Evolutionary conservation across 2,113 vertebrate genomes (phyloP).

Genomic region (Mustela lutreola): DNA sequence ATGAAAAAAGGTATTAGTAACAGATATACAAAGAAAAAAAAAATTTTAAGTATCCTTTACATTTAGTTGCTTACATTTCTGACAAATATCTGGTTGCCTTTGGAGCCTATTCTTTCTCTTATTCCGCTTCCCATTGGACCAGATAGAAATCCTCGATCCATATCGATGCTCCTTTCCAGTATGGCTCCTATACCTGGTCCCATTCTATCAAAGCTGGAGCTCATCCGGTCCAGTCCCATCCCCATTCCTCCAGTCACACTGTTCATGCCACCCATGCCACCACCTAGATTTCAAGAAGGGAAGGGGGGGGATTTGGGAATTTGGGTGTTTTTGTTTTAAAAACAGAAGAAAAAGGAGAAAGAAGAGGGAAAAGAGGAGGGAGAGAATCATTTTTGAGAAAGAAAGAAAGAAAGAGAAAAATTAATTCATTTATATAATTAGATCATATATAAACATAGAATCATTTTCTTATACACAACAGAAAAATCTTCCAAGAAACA

Average conservation of each 20-base stretch:
- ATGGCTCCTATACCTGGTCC: constrained; percentile 89
- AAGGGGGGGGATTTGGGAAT: not conserved
- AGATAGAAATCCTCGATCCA: constrained; percentile 94
- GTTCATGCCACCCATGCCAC: constrained; percentile 93
- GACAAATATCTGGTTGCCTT: constrained; percentile 99
- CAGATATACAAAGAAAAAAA: constrained; percentile 50
- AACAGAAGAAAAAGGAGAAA: constrained; percentile 47
- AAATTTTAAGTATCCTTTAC: constrained; percentile 41
- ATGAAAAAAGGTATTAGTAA: constrained; percentile 84
- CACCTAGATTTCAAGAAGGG: constrained; percentile 78
- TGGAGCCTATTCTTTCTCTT: constrained; percentile 94
- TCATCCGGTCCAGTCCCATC: constrained; percentile 95
- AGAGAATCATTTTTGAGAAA: constrained; percentile 58
- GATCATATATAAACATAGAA: constrained; percentile 43
- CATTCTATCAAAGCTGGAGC: constrained; percentile 94
- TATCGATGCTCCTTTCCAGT: constrained; percentile 93
- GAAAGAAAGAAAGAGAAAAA: constrained; percentile 1
- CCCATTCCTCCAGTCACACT: constrained; percentile 92
- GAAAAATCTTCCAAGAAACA: constrained; percentile 50
- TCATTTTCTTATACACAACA: constrained; percentile 50
- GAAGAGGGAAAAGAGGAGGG: not conserved
- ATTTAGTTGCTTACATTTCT: constrained; percentile 94
- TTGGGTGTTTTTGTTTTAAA: constrained; percentile 51
- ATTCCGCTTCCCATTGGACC: constrained; percentile 93
- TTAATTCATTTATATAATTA: constrained; percentile 53